Evolutionary conservation across 2,113 vertebrate species (phyloP).

Genomic region (Clinocottus analis): DNA sequence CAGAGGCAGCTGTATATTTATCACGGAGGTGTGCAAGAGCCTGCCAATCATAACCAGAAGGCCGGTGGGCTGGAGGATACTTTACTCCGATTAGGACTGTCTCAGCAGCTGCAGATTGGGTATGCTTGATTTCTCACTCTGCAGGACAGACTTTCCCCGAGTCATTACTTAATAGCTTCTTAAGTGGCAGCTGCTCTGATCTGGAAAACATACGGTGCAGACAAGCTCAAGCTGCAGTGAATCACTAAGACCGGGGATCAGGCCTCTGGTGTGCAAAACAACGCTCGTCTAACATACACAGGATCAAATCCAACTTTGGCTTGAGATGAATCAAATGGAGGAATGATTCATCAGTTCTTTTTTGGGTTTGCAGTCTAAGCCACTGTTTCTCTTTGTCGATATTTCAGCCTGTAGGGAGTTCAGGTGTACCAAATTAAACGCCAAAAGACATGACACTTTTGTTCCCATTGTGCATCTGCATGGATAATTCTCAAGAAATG

Average conservation of each 20-base stretch:
- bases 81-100: neutral
- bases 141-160: slow-evolving; percentile 21
- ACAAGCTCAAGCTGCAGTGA: slow-evolving; percentile 42
- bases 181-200: slow-evolving; percentile 58
- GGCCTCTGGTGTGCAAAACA: slow-evolving; percentile 28
- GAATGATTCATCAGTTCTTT: slow-evolving; percentile 37
- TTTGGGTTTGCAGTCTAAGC: neutral
- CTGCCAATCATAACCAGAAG: slow-evolving; percentile 17
- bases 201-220: slow-evolving; percentile 46
- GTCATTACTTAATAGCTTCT: slow-evolving; percentile 52
- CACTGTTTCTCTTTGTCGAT: neutral
- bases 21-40: slow-evolving; percentile 6
- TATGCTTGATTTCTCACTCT: slow-evolving; percentile 38
- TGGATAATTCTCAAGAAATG: slow-evolving; percentile 3
- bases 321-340: slow-evolving; percentile 27
- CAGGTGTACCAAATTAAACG: neutral
- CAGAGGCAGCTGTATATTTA: slow-evolving; percentile 54
- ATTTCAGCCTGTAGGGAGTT: slow-evolving; percentile 1
- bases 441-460: neutral
- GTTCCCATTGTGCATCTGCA: neutral
- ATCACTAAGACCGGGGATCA: slow-evolving; percentile 32
- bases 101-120: slow-evolving; percentile 21
- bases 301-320: slow-evolving; percentile 38
- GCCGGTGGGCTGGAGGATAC: slow-evolving; percentile 21
- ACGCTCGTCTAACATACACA: slow-evolving; percentile 8